Conservation (phyloP, 2,888 invertebrate species). For the Zygaena filipendulae region DNA sequence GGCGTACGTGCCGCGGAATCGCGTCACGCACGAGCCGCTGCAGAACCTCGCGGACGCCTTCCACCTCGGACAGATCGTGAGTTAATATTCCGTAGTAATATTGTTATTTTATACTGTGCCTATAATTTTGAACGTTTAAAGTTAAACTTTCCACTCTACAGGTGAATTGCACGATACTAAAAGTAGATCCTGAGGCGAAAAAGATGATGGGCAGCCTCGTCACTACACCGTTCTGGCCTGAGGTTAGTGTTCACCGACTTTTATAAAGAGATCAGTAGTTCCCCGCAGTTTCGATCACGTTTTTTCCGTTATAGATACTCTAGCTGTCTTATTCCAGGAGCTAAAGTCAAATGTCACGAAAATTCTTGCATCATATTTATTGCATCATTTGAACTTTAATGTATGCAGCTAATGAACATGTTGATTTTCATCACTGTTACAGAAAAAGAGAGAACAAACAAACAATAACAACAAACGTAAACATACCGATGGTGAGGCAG, state of each 20-base stretch:
- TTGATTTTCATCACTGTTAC: too few relatives aligned
- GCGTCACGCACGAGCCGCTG: slow-evolving; percentile 32
- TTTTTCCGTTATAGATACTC: too few relatives aligned
- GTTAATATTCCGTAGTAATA: slow-evolving; percentile 22
- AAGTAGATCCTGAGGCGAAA: slow-evolving; percentile 32
- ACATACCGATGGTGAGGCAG: background rate
- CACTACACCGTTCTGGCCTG: slow-evolving; percentile 30
- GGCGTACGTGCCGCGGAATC: slow-evolving; percentile 52
- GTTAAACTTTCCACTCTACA: too few relatives aligned
- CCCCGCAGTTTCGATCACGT: too few relatives aligned
- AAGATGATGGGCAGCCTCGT: slow-evolving; percentile 54
- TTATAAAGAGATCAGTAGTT: too few relatives aligned
- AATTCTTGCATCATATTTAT: too few relatives aligned
- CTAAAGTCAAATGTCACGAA: too few relatives aligned
- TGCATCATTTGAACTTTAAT: too few relatives aligned
- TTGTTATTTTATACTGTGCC: background rate
- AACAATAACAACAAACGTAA: slow-evolving; percentile 25
- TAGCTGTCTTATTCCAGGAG: too few relatives aligned
- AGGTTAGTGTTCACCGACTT: slow-evolving; percentile 38
- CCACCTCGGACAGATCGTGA: slow-evolving; percentile 71
- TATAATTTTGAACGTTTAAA: background rate
- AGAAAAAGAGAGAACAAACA: slow-evolving; percentile 20
- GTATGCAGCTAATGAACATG: too few relatives aligned
- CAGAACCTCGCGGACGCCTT: slow-evolving; percentile 49
- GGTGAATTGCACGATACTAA: slow-evolving; percentile 61